Conservation (phyloP, 2,888 invertebrate species). For the Stenolophus ochropezus region DNA sequence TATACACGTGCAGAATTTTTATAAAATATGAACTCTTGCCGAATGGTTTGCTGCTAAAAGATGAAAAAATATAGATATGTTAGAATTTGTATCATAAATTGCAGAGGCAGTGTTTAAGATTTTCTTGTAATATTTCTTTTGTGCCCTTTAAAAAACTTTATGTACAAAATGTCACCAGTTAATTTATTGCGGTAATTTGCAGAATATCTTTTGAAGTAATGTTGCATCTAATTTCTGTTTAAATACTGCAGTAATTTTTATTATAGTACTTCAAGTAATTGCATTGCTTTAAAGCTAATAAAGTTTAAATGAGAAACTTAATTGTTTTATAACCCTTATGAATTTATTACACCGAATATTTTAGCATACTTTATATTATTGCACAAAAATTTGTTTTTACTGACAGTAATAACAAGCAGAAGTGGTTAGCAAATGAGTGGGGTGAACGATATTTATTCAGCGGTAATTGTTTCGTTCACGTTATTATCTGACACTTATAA, state of each 20-base stretch:
- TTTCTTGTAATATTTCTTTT: background rate
- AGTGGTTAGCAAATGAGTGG: too few relatives aligned
- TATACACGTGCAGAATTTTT: too few relatives aligned
- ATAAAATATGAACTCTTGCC: too few relatives aligned
- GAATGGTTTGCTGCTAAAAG: too few relatives aligned
- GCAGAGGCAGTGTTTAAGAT: background rate
- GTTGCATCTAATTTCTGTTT: background rate
- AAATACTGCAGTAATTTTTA: background rate
- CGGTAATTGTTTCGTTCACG: too few relatives aligned
- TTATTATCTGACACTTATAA: background rate
- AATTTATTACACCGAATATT: background rate
- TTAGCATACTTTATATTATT: too few relatives aligned
- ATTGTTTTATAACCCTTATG: background rate
- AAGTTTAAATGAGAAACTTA: background rate
- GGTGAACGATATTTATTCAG: too few relatives aligned
- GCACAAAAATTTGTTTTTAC: too few relatives aligned
- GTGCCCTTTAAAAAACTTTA: background rate
- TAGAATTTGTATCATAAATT: background rate
- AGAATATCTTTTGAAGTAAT: background rate
- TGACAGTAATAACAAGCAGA: too few relatives aligned
- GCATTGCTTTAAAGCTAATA: background rate
- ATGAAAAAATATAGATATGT: too few relatives aligned
- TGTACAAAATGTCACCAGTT: background rate
- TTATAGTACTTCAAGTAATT: background rate
- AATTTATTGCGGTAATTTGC: background rate